Evolutionary conservation across 64 coral and sea anemone species (phyloP).

Genomic region (Anthopleura sola): DNA sequence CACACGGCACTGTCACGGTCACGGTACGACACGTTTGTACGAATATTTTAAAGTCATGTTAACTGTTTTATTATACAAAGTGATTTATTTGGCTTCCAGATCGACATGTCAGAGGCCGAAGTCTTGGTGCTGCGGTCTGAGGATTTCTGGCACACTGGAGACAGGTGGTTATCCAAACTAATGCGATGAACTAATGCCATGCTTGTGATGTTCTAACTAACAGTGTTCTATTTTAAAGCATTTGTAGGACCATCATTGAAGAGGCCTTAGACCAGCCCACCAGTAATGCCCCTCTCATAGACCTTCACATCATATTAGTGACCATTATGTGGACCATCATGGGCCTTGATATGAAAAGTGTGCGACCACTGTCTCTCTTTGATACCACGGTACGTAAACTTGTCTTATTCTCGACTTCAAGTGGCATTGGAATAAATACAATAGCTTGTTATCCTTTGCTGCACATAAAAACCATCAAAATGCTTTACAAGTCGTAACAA

Average conservation of each 20-base stretch:
- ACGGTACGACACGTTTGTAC: too few relatives aligned
- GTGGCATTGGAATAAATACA: too few relatives aligned
- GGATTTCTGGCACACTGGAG: slow-evolving; percentile 80
- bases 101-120: slow-evolving; percentile 53
- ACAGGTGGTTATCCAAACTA: slow-evolving; percentile 38
- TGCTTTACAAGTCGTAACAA: too few relatives aligned
- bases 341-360: slow-evolving; percentile 82
- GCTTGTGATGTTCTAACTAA: background rate
- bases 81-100: background rate
- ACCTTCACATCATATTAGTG: slow-evolving; percentile 68
- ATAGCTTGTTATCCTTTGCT: too few relatives aligned
- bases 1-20: too few relatives aligned
- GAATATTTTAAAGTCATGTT: background rate
- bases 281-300: slow-evolving; percentile 64
- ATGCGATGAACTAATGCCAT: background rate
- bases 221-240: background rate
- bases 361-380: slow-evolving; percentile 86
- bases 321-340: slow-evolving; percentile 83
- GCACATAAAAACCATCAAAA: too few relatives aligned
- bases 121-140: slow-evolving; percentile 56
- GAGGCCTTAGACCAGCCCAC: slow-evolving; percentile 54
- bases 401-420: too few relatives aligned
- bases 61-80: too few relatives aligned
- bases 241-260: slow-evolving; percentile 49
- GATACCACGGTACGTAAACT: slow-evolving; percentile 61